Evolutionary conservation across 92 coral and sea anemone species (phyloP), one percentile per base, ranked within the genome.

Genomic region (Porites rus): DNA sequence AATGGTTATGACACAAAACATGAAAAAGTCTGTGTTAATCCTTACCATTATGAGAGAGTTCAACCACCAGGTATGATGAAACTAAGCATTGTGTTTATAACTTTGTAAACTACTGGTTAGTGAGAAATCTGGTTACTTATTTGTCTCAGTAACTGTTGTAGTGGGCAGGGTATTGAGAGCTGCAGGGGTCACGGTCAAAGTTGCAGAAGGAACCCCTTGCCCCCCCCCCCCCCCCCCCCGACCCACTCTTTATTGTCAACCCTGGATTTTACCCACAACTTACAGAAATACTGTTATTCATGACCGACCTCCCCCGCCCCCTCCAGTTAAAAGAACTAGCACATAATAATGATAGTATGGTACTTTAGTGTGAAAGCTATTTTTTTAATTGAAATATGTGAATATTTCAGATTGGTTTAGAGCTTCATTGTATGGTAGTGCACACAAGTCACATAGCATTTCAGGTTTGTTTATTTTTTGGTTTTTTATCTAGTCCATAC

Each of bases 1-100:
- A 95, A 93, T 89, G 99, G 99, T 60, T 97, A 97, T 88, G 99
- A 97, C 61, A 89, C 96, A 80, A 97, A 97, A 88, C 92, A 92
- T 72, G 98, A 97, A 84, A 97, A 97, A 97, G 99, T 97, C 46
- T 97, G 99, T 92, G 98, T 97, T 10, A 97, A 97, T 75, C 99
- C 99, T 6, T 97, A 97, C 76, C 99, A 97, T 82, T 97, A 97
- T 90, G 99, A 97, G 71, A 74, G 99, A 84, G 98, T 97, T n/a
- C 99, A 95, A 51, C 99, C 99, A 16, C 99, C 99, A 93, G 99
- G 99, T 97, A 74, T 80, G 75, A 14, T 54, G 1, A 14, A 56
- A 56, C 61, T 56, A 54, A 28, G 31, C 31, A 28, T 28, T 38
- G 46, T 38, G 46, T 38, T 38, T 38, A 38, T 38, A 38, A 38